These are phyloP conservation scores for Brachylomia viminalis DNA, from an alignment of 2,888 invertebrate genomes.

Conservation along the genomic window DNA sequence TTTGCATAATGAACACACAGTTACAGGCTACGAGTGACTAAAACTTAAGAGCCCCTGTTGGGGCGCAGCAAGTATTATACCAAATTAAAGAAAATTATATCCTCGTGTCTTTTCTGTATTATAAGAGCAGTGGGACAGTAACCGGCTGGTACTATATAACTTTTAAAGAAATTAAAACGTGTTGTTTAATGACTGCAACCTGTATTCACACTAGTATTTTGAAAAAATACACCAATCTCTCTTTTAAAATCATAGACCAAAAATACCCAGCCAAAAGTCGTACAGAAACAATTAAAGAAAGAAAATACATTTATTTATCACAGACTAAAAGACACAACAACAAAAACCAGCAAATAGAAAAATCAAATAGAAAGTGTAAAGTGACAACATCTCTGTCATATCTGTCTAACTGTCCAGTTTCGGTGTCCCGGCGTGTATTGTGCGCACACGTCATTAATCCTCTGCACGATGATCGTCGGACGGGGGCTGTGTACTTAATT, in stretches of 20 bases:
- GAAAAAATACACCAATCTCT: too few species aligned
- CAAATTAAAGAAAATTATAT: not conserved
- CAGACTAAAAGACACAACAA: not conserved
- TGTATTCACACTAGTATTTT: not conserved
- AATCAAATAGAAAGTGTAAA: not conserved
- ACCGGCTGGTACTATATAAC: too few species aligned
- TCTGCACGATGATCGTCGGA: slow-evolving; percentile 69
- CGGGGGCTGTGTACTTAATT: slow-evolving; percentile 80
- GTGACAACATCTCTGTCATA: not conserved
- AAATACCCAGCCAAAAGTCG: not conserved
- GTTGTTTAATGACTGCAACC: not conserved
- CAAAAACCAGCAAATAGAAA: not conserved
- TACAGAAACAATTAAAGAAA: not conserved
- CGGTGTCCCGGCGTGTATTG: slow-evolving; percentile 63
- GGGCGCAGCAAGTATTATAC: not conserved
- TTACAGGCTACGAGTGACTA: not conserved
- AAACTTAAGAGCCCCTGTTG: not conserved
- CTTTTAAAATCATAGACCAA: not conserved
- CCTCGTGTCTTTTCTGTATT: not conserved
- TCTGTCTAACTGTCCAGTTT: not conserved
- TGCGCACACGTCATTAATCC: slow-evolving; percentile 77
- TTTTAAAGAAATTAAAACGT: too few species aligned
- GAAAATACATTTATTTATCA: not conserved
- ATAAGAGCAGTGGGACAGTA: not conserved
- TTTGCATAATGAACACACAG: not conserved